These are phyloP conservation scores for Embidobia sp. DNA, from an alignment of 2,888 invertebrate genomes.

Conservation along the genomic window DNA sequence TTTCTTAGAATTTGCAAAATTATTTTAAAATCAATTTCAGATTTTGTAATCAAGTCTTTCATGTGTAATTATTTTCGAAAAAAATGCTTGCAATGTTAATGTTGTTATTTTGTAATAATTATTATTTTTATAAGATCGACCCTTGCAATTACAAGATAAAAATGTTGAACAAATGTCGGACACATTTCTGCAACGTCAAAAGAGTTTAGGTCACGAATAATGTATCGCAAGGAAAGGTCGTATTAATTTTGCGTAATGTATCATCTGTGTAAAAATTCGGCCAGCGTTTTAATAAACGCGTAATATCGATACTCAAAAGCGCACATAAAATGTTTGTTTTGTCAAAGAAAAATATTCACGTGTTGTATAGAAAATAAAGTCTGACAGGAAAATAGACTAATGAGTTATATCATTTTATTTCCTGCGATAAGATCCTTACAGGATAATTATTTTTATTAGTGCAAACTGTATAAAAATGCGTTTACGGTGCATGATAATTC, in stretches of 20 bases:
- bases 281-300: conserved; percentile 22
- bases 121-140: too few relatives aligned
- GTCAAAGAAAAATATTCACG: conserved; percentile 18
- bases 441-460: too few relatives aligned
- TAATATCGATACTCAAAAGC: conserved; percentile 25
- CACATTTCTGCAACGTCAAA: conserved; percentile 33
- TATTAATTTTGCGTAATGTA: conserved; percentile 28
- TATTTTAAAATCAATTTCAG: too few relatives aligned
- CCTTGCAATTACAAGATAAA: conserved; percentile 2
- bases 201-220: background rate
- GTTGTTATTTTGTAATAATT: too few relatives aligned
- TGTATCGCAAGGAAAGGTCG: conserved; percentile 15
- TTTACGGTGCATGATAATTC: too few relatives aligned
- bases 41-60: too few relatives aligned
- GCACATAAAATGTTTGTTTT: conserved; percentile 19
- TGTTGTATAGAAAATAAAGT: conserved; percentile 55
- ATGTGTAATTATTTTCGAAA: too few relatives aligned
- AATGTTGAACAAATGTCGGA: conserved; percentile 22
- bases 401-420: background rate
- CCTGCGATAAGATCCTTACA: too few relatives aligned
- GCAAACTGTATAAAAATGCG: too few relatives aligned
- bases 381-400: conserved; percentile 20
- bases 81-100: too few relatives aligned
- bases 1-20: too few relatives aligned
- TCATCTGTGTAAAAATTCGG: conserved; percentile 11